These are phyloP conservation scores for Lithophane semibrunnea DNA, from an alignment of 2,888 invertebrate species.

Conservation along the genomic window DNA sequence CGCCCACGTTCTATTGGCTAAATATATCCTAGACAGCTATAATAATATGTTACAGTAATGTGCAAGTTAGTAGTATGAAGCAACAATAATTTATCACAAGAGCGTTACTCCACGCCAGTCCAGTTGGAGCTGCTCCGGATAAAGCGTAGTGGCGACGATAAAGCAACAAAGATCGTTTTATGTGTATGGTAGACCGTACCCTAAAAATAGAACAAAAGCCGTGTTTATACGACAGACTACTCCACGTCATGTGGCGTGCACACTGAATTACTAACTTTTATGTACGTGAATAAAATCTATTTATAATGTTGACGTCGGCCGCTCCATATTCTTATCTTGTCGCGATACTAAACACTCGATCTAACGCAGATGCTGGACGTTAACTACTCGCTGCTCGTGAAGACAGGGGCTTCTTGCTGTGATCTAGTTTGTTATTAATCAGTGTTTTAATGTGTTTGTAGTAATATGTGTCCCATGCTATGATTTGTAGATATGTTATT, in stretches of 20 bases:
- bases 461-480: constrained; percentile 25
- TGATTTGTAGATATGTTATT: constrained; percentile 6
- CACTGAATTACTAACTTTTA: constrained; percentile 81
- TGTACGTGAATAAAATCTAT: constrained; percentile 87
- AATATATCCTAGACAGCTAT: constrained; percentile 21
- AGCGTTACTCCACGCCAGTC: constrained; percentile 48
- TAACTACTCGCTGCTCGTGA: constrained; percentile 54
- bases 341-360: constrained; percentile 76
- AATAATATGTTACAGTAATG: constrained; percentile 38
- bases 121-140: constrained; percentile 49
- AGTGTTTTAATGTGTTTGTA: constrained; percentile 44
- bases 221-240: constrained; percentile 77
- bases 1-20: background rate
- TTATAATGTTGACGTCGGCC: constrained; percentile 87
- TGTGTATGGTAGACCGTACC: constrained; percentile 69
- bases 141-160: constrained; percentile 67
- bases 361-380: constrained; percentile 79
- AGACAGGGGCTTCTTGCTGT: constrained; percentile 61
- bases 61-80: constrained; percentile 35
- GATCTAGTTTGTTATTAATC: constrained; percentile 55
- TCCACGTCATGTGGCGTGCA: constrained; percentile 77
- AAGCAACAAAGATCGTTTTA: constrained; percentile 69
- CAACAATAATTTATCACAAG: constrained; percentile 51
- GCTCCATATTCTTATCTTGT: constrained; percentile 88
- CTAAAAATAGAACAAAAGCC: constrained; percentile 75